Conservation (phyloP, 2,888 invertebrate species). For the Entomobrya proxima region DNA sequence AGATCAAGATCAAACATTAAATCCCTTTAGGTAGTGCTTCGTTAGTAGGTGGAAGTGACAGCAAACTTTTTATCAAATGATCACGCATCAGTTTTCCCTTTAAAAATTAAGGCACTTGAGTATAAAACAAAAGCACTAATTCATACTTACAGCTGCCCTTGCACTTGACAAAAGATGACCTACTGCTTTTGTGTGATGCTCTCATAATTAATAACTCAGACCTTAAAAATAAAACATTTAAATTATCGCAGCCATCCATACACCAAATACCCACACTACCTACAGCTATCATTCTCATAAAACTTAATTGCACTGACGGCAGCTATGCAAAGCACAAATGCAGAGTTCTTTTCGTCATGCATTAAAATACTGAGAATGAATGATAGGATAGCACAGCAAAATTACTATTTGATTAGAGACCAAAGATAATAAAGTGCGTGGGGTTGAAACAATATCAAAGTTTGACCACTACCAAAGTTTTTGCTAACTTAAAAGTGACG, state of each 20-base stretch:
- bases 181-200: not conserved
- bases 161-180: not conserved
- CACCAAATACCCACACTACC: not conserved
- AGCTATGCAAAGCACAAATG: not conserved
- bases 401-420: conserved; percentile 26
- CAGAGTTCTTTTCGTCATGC: conserved; percentile 14
- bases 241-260: not conserved
- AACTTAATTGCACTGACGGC: not conserved
- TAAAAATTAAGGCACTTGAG: too few relatives aligned
- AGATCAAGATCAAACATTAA: conserved; percentile 12
- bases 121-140: too few relatives aligned
- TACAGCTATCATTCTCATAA: not conserved
- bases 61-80: not conserved
- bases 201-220: conserved; percentile 25
- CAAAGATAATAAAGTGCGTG: conserved; percentile 40
- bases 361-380: not conserved
- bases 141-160: too few relatives aligned
- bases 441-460: conserved; percentile 21
- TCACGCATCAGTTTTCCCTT: not conserved
- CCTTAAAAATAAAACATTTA: not conserved
- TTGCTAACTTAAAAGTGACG: too few relatives aligned
- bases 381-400: not conserved
- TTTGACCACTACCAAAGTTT: not conserved
- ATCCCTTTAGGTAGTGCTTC: not conserved
- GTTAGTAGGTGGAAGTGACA: not conserved